phyloP scores from a whole-genome alignment of 2,888 invertebrate species.

The Phytoseiulus persimilis region DNA sequence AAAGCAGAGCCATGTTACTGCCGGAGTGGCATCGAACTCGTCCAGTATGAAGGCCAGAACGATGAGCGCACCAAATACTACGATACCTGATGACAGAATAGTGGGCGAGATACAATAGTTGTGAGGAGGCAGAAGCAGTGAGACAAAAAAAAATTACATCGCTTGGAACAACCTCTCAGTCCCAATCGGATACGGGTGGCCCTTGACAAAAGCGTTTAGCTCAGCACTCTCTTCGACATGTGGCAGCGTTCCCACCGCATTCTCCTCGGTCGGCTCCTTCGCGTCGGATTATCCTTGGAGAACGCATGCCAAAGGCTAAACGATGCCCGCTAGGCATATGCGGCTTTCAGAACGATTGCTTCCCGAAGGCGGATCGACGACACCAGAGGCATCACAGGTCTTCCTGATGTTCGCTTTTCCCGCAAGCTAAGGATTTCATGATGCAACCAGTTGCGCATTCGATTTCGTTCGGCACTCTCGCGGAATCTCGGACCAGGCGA shows the following conservation, averaged over 20 bases:
- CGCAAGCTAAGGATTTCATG: background rate
- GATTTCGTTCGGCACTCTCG: too few relatives aligned
- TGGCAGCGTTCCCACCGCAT: background rate
- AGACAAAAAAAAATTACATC: background rate
- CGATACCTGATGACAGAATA: too few relatives aligned
- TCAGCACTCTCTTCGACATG: background rate
- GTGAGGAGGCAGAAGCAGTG: background rate
- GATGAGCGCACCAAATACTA: too few relatives aligned
- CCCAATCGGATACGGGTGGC: background rate
- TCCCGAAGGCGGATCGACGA: background rate
- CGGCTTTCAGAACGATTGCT: background rate
- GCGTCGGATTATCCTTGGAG: background rate
- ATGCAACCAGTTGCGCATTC: background rate
- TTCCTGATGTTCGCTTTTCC: background rate
- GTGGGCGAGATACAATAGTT: background rate
- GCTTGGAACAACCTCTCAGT: background rate
- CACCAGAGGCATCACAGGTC: background rate
- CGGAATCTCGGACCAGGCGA: too few relatives aligned
- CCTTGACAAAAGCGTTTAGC: slow-evolving; percentile 38
- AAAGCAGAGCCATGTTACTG: too few relatives aligned
- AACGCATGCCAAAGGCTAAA: background rate
- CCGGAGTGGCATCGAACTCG: too few relatives aligned
- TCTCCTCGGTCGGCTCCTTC: background rate
- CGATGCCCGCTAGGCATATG: background rate
- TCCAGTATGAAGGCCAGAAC: too few relatives aligned